These are phyloP conservation scores for Ia io DNA, from an alignment of 2,113 vertebrate genomes.

Conservation along the genomic window DNA sequence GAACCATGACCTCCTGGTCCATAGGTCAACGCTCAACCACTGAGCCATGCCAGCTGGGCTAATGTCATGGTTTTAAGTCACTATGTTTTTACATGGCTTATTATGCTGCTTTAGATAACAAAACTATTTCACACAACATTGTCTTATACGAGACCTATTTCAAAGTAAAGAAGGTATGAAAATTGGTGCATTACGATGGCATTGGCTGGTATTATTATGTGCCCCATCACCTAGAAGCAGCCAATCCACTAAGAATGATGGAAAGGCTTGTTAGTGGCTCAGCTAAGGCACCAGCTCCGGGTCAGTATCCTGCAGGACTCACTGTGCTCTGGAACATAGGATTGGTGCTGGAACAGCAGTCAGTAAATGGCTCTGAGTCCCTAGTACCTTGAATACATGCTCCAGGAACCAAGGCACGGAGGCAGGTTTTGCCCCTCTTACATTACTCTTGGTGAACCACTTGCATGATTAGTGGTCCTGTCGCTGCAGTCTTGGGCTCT, in stretches of 20 bases:
- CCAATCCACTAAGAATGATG: background rate
- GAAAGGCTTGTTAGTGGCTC: background rate
- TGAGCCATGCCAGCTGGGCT: too few relatives aligned
- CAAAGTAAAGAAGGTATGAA: background rate
- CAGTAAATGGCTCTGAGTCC: background rate
- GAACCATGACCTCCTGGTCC: too few relatives aligned
- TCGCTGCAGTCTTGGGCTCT: too few relatives aligned
- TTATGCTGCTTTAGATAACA: background rate
- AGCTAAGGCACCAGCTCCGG: background rate
- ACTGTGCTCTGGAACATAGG: background rate
- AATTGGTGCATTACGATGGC: background rate
- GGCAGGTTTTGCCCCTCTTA: background rate
- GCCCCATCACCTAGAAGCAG: background rate
- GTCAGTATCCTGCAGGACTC: background rate
- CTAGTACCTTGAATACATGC: background rate
- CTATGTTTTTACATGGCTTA: background rate
- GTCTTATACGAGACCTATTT: background rate
- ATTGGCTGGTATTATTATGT: background rate
- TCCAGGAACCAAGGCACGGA: background rate
- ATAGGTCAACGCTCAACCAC: too few relatives aligned
- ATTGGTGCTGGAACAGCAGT: background rate
- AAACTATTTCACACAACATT: background rate
- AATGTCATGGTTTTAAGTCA: background rate
- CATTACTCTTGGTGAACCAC: accelerated
- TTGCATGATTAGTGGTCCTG: accelerated